These are phyloP conservation scores for Drosophila subquinaria DNA, from an alignment of 2,888 invertebrate species.

Conservation along the genomic window DNA sequence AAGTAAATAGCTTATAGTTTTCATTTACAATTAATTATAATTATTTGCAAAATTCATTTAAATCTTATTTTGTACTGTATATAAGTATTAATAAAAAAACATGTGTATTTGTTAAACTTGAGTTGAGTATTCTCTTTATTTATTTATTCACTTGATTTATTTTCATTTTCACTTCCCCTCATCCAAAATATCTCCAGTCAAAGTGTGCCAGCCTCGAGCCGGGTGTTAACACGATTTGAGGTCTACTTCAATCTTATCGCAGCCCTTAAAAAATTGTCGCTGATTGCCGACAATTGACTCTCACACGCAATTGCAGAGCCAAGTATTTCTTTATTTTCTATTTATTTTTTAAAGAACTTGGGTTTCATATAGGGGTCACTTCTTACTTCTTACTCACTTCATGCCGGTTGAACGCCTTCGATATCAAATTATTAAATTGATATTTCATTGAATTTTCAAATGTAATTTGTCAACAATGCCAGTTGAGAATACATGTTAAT, in stretches of 20 bases:
- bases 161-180: constrained; percentile 22
- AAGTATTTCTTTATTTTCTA: constrained; percentile 29
- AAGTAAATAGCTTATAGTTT: constrained; percentile 53
- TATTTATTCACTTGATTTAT: constrained; percentile 34
- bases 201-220: constrained; percentile 54
- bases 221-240: constrained; percentile 21
- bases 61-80: constrained; percentile 53
- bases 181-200: constrained; percentile 7
- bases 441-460: constrained; percentile 61
- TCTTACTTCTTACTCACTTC: constrained; percentile 25
- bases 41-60: constrained; percentile 48
- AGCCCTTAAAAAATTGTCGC: constrained; percentile 61
- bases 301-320: constrained; percentile 51
- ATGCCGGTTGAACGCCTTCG: constrained; percentile 78
- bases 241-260: constrained; percentile 56
- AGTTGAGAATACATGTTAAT: constrained; percentile 22
- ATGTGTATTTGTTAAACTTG: constrained; percentile 60
- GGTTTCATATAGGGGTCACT: constrained; percentile 61
- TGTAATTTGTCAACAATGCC: constrained; percentile 74
- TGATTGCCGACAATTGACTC: constrained; percentile 63
- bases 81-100: constrained; percentile 52
- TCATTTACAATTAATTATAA: constrained; percentile 51
- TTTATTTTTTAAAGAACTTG: constrained; percentile 46
- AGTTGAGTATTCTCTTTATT: constrained; percentile 29
- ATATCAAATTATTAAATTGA: constrained; percentile 65